These are phyloP conservation scores for Pocillopora damicornis DNA, from an alignment of 64 coral and sea anemone genomes.

Conservation along the genomic window DNA sequence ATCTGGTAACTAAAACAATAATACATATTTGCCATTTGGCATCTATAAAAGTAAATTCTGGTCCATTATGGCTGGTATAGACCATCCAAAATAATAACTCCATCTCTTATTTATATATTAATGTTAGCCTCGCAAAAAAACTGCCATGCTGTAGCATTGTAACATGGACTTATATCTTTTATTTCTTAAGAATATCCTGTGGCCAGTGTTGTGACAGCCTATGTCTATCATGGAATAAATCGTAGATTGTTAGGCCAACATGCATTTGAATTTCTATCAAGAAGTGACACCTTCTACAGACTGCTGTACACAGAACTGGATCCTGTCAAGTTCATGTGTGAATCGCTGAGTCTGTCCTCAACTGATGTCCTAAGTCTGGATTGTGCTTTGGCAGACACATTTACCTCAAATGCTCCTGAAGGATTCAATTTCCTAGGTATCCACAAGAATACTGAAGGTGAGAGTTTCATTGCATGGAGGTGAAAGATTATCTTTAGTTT, in stretches of 20 bases:
- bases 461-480: background rate
- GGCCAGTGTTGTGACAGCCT: constrained; percentile 23
- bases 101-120: no score
- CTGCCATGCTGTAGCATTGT: no score
- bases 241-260: constrained; percentile 15
- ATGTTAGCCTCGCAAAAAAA: no score
- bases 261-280: constrained; percentile 45
- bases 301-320: constrained; percentile 27
- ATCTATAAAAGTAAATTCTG: no score
- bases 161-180: no score
- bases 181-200: constrained; percentile 6
- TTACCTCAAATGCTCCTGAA: constrained; percentile 25
- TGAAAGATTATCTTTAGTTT: no score
- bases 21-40: no score
- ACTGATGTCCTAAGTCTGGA: constrained; percentile 31
- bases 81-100: no score
- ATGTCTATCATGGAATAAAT: constrained; percentile 15
- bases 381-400: constrained; percentile 30
- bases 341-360: constrained; percentile 38
- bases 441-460: constrained; percentile 17
- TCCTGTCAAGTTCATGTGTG: constrained; percentile 63
- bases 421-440: constrained; percentile 49
- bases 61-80: no score
- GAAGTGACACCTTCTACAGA: constrained; percentile 28
- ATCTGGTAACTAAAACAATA: no score